Evolutionary conservation across 53 echinoderm and acorn worm genomes (phyloP).

Genomic region (Arbacia lixula): DNA sequence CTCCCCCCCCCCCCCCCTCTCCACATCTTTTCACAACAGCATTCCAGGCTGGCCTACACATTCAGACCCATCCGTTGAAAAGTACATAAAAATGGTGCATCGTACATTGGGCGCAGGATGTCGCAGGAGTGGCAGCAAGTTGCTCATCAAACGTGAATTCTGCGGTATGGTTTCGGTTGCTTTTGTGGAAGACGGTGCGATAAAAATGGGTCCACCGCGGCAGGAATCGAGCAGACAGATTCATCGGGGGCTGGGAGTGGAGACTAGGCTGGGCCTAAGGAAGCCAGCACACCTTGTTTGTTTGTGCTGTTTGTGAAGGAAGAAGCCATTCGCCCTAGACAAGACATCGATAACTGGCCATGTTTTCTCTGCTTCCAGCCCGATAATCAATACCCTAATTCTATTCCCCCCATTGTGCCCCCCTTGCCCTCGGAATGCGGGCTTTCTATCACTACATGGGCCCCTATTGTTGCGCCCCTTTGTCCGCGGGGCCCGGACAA

Average conservation of each 20-base stretch:
- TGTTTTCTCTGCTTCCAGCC: slow-evolving; percentile 46
- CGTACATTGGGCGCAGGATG: too few relatives aligned
- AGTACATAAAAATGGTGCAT: too few relatives aligned
- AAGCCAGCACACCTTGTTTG: slow-evolving; percentile 30
- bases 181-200: too few relatives aligned
- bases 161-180: too few relatives aligned
- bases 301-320: slow-evolving; percentile 34
- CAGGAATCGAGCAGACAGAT: too few relatives aligned
- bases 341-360: slow-evolving; percentile 36
- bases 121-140: too few relatives aligned
- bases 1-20: background rate
- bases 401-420: slow-evolving; percentile 26
- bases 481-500: slow-evolving; percentile 28
- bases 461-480: slow-evolving; percentile 22
- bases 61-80: too few relatives aligned
- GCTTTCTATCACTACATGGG: slow-evolving; percentile 19
- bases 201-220: too few relatives aligned
- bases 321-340: slow-evolving; percentile 27
- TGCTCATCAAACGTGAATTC: too few relatives aligned
- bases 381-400: slow-evolving; percentile 58
- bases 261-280: background rate
- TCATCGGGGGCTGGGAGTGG: background rate
- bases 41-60: background rate
- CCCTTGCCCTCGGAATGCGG: slow-evolving; percentile 15
- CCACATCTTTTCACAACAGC: background rate